phyloP scores from a whole-genome alignment of 2,113 vertebrate species.

The Solea senegalensis region DNA sequence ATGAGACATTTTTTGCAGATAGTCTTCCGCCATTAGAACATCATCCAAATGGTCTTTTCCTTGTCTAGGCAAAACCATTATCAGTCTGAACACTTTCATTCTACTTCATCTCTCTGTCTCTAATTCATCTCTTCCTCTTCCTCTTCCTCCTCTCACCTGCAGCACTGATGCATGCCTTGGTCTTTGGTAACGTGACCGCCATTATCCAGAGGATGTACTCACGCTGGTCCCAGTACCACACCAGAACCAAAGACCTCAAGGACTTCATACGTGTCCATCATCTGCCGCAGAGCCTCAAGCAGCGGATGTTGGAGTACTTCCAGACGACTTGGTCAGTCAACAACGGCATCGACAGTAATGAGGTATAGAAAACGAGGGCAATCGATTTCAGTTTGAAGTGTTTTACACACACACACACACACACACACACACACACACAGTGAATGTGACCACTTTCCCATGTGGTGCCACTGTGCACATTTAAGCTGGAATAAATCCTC shows the following conservation, averaged over 20 bases:
- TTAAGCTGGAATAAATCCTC: neutral
- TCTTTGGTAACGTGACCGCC: constrained; percentile 98
- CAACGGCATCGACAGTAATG: constrained; percentile 97
- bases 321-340: constrained; percentile 99
- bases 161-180: constrained; percentile 98
- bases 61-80: neutral
- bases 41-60: neutral
- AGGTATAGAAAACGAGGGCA: constrained; percentile 80
- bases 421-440: neutral
- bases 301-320: constrained; percentile 98
- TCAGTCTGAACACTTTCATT: constrained; percentile 4
- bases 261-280: constrained; percentile 98
- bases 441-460: neutral
- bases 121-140: neutral
- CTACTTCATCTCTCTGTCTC: too few species aligned
- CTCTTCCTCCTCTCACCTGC: constrained; percentile 7
- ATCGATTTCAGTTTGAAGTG: constrained; percentile 1
- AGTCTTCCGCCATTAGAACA: too few species aligned
- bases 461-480: too few species aligned
- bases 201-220: constrained; percentile 99
- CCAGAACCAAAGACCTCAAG: constrained; percentile 96
- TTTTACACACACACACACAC: neutral
- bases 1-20: too few species aligned
- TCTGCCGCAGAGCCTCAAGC: constrained; percentile 95
- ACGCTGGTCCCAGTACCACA: constrained; percentile 98